Base-by-base conservation (phyloP, 1,140 invertebrate species). In the Gryon sp. region DNA sequence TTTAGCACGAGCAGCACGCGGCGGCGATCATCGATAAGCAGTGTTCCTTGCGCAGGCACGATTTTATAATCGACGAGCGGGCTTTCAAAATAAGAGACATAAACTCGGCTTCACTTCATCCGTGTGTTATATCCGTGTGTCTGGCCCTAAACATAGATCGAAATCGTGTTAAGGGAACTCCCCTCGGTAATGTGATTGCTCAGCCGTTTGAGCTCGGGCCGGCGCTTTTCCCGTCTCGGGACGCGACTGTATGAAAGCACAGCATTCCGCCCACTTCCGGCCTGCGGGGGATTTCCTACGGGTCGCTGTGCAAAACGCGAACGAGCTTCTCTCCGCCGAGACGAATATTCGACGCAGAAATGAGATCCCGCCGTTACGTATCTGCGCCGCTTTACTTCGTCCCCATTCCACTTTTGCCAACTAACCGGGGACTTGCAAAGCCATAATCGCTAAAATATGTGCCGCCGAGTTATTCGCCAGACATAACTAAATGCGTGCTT, bases 101-200 rank as follows among this genome's bases (percentile, higher is more conserved):
- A n/a, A n/a, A n/a, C n/a, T n/a, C n/a, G n/a, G n/a, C n/a, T n/a
- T n/a, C n/a, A n/a, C n/a, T n/a, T n/a, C n/a, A n/a, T n/a, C n/a
- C n/a, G n/a, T 43, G 60, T 16, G 60, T 18, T 14, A 32, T n/a
- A n/a, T n/a, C 26, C 32, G 46, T 41, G 46, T 22, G 59, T 38
- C 65, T 59, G 59, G n/a, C 60, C 66, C 59, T 72, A 59, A 50
- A 68, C 57, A 69, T 69, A 82, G 77, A 83, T 83, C 78, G 81
- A 80, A 81, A 82, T 83, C 83, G 80, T 76, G 82, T 81, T 81
- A 82, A 79, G 82, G 74, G 74, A 62, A 62, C 70, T 50, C 72
- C 79, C 68, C 76, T 62, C 38, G 70, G 76, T 83, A 84, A 83
- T 84, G 82, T 76, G 82, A 84, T 84, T 83, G 81, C 82, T 83